These are phyloP conservation scores for Pseudeuparius sepicola DNA, from an alignment of 2,888 invertebrate genomes.

Conservation along the genomic window DNA sequence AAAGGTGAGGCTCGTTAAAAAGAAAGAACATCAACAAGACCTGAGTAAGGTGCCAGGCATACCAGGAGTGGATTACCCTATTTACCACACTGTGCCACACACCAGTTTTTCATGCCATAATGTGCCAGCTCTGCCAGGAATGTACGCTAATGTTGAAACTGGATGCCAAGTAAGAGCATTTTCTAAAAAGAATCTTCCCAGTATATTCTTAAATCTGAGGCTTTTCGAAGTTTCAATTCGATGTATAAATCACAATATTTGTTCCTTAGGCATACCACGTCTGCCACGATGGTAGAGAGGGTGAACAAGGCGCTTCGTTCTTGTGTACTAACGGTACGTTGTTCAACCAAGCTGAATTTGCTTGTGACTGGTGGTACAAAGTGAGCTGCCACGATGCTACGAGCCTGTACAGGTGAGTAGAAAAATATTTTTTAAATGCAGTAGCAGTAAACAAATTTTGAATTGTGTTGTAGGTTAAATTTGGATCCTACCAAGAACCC, in stretches of 20 bases:
- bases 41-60: slow-evolving; percentile 70
- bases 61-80: slow-evolving; percentile 73
- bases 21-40: slow-evolving; percentile 61
- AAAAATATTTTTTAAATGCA: slow-evolving; percentile 1
- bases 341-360: slow-evolving; percentile 76
- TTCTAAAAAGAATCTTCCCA: slow-evolving; percentile 1
- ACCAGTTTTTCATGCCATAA: slow-evolving; percentile 70
- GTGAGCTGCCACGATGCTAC: slow-evolving; percentile 72
- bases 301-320: slow-evolving; percentile 73
- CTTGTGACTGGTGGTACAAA: slow-evolving; percentile 90
- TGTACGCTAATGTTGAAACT: slow-evolving; percentile 85
- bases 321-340: slow-evolving; percentile 80
- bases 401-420: slow-evolving; percentile 52
- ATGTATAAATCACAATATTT: background rate
- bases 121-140: slow-evolving; percentile 73
- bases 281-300: slow-evolving; percentile 79
- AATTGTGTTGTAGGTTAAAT: too few species aligned
- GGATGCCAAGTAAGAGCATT: slow-evolving; percentile 61
- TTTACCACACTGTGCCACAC: slow-evolving; percentile 66
- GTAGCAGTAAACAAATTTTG: too few species aligned
- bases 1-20: slow-evolving; percentile 35
- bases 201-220: slow-evolving; percentile 2
- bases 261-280: slow-evolving; percentile 67
- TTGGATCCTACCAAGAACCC: slow-evolving; percentile 73
- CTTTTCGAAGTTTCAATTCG: background rate